Percentiles rank a stretch among this genome's conserved stretches.
Evolutionary conservation across 2,113 vertebrate species (phyloP).

Genomic region (Arvicanthis niloticus): DNA sequence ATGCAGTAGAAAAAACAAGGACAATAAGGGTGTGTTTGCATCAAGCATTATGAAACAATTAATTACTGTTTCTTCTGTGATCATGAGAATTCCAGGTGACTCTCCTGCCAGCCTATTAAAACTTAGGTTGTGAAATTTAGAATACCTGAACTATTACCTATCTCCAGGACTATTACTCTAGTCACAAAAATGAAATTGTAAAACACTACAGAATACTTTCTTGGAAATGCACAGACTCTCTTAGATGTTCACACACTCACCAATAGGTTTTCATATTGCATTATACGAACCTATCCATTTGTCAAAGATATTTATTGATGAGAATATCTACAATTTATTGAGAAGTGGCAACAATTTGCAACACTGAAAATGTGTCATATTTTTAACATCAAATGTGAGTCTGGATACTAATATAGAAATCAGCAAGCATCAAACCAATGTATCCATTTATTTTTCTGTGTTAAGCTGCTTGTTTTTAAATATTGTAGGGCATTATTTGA

Average conservation of each 20-base stretch:
- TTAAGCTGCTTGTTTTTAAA: slow-evolving; percentile 2
- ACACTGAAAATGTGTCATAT: neutral
- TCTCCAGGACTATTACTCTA: neutral
- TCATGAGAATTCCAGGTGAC: slow-evolving; percentile 66
- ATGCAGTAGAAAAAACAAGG: slow-evolving; percentile 56
- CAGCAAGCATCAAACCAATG: slow-evolving; percentile 10
- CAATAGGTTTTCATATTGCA: slow-evolving; percentile 6
- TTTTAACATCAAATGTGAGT: slow-evolving; percentile 15
- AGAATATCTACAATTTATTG: slow-evolving; percentile 19
- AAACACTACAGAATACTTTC: neutral
- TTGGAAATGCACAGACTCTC: neutral
- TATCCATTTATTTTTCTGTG: slow-evolving; percentile 8
- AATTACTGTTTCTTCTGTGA: slow-evolving; percentile 70
- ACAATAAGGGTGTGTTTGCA: slow-evolving; percentile 65
- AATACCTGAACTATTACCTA: slow-evolving; percentile 43
- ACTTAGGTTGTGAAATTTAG: slow-evolving; percentile 46
- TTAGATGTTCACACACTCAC: neutral
- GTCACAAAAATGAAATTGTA: slow-evolving; percentile 32
- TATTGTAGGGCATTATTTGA: neutral
- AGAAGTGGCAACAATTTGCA: neutral
- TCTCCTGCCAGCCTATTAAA: slow-evolving; percentile 63
- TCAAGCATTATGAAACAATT: slow-evolving; percentile 73
- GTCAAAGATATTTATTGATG: slow-evolving; percentile 24
- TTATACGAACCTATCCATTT: neutral
- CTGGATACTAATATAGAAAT: neutral